Percentiles rank a stretch among this genome's conserved stretches.
phyloP scores from a whole-genome alignment of 23 tunicate genomes.

The Ciona savignyi region DNA sequence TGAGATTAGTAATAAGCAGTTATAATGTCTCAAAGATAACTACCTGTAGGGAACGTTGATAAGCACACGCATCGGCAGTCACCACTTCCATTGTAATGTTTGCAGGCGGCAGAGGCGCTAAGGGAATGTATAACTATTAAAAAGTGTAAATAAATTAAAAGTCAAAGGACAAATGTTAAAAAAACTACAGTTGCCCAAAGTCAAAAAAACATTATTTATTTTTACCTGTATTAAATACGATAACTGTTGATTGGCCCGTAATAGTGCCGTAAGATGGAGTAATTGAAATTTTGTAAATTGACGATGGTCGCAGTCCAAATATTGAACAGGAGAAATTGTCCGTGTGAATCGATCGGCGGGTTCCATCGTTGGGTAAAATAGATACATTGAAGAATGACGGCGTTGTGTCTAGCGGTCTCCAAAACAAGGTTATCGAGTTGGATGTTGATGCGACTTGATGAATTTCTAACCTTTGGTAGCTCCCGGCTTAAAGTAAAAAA shows the following conservation, averaged over 20 bases:
- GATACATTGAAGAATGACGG: background rate
- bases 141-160: too few species aligned
- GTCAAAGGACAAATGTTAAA: too few species aligned
- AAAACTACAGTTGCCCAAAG: too few species aligned
- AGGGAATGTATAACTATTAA: background rate
- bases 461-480: background rate
- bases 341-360: background rate
- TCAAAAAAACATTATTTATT: too few species aligned
- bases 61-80: background rate
- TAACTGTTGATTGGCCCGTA: slow-evolving; percentile 4
- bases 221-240: slow-evolving; percentile 22
- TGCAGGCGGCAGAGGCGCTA: slow-evolving; percentile 13
- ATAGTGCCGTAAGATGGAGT: background rate
- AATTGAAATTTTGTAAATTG: slow-evolving; percentile 1
- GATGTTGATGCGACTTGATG: background rate
- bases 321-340: background rate
- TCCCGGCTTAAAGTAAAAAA: too few species aligned
- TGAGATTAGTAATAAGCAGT: too few species aligned
- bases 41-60: background rate
- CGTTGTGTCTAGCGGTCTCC: background rate
- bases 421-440: background rate
- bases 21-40: background rate
- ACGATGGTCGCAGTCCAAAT: background rate
- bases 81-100: background rate
- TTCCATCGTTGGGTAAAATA: slow-evolving; percentile 1